These are phyloP conservation scores for Gonocerus acuteangulatus DNA, from an alignment of 2,888 invertebrate species.

Conservation along the genomic window DNA sequence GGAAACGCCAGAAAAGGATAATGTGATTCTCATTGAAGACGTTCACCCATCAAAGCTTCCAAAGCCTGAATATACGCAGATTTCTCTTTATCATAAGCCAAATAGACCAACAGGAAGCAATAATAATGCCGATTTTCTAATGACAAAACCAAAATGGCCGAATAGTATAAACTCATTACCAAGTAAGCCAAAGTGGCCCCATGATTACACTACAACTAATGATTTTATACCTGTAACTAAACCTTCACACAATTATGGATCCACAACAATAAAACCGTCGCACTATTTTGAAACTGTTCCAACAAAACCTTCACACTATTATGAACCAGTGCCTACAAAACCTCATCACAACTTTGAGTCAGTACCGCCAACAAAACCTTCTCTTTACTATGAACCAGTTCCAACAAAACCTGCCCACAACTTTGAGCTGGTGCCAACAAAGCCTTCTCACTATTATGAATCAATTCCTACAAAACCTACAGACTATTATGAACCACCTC, in stretches of 20 bases:
- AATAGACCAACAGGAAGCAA: constrained; percentile 1
- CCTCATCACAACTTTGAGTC: background rate
- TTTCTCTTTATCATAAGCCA: constrained; percentile 4
- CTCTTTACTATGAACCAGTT: background rate
- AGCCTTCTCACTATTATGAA: background rate
- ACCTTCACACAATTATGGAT: background rate
- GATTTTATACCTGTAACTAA: background rate
- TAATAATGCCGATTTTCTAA: background rate
- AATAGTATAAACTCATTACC: too few relatives aligned
- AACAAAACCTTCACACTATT: background rate
- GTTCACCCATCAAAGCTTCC: constrained; percentile 33
- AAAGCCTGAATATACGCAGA: constrained; percentile 13
- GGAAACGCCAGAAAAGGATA: constrained; percentile 10
- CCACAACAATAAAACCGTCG: background rate
- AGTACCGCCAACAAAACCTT: background rate
- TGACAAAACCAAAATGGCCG: too few relatives aligned
- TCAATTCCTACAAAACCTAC: background rate
- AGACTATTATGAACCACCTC: background rate
- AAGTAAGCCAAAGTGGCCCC: too few relatives aligned
- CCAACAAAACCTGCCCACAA: background rate
- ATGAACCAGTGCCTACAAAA: background rate
- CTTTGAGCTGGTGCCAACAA: background rate
- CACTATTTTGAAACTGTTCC: background rate
- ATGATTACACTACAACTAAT: too few relatives aligned
- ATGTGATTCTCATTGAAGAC: constrained; percentile 32